These are phyloP conservation scores for Rhogogaster chlorosoma DNA, from an alignment of 2,888 invertebrate genomes.

Conservation along the genomic window DNA sequence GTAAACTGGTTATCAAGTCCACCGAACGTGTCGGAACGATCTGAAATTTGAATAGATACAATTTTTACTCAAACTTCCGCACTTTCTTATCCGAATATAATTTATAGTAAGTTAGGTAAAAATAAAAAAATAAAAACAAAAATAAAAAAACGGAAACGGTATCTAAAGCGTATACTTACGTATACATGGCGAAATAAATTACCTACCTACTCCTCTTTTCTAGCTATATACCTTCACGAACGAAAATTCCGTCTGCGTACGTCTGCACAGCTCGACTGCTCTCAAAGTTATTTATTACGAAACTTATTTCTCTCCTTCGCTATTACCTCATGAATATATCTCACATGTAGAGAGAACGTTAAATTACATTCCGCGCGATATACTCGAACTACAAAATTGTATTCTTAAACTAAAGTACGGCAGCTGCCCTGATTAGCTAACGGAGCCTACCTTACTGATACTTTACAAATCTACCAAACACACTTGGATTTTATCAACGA, in stretches of 20 bases:
- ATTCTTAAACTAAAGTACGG: conserved; percentile 11
- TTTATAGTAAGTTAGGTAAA: neutral
- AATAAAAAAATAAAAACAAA: no score
- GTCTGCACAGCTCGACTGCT: conserved; percentile 30
- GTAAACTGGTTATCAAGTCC: neutral
- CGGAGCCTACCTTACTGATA: neutral
- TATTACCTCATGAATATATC: conserved; percentile 47
- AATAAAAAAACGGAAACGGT: conserved; percentile 8
- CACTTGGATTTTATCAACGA: neutral
- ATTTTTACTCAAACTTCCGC: neutral
- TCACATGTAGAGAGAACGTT: conserved; percentile 43
- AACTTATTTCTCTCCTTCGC: conserved; percentile 46
- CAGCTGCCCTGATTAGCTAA: conserved; percentile 38
- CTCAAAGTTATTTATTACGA: conserved; percentile 45
- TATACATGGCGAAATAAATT: conserved; percentile 20
- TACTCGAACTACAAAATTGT: conserved; percentile 38
- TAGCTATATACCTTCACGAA: neutral
- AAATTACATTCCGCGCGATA: conserved; percentile 45
- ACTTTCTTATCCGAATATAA: neutral
- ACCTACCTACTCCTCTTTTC: neutral
- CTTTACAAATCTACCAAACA: neutral
- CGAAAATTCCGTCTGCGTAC: conserved; percentile 40
- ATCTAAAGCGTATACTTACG: neutral
- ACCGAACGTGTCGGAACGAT: neutral
- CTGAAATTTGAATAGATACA: neutral